Evolutionary conservation across 2,113 vertebrate genomes (phyloP), one percentile per base, ranked within the genome.

Genomic region (Ictidomys tridecemlineatus): DNA sequence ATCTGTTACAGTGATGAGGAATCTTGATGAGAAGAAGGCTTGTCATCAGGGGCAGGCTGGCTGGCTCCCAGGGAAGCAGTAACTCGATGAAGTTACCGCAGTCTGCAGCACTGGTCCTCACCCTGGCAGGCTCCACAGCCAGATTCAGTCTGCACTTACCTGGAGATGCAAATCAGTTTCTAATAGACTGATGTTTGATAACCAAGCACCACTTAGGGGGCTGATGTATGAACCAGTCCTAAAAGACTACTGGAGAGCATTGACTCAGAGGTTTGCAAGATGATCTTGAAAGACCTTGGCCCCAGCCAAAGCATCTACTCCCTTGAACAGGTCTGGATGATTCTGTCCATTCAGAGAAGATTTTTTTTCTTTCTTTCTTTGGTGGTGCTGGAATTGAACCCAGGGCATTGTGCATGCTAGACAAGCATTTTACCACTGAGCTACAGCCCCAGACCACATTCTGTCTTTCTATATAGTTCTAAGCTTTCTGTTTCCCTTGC

Each of bases 11-110:
- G 26, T 45, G 2, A 4, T 42, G 67, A 74, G 72, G 79, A 78
- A 51, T 22, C 14, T 51, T 48, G n/a, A 63, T 37, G n/a, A 74
- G 69, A 74, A 63, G 28, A 30, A 85, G 20, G 16, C 39, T 70
- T 70, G 56, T 76, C 74, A 26, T 48, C 84, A 65, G 67, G 77
- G 48, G 32, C 34, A 79, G 78, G 63, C 39, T 84, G 95, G 70
- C 39, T 17, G 7, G 30, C 69, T 89, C 14, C 86, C 74, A 72
- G n/a, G 51, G 34, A 86, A 76, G 61, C 32, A 8, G 51, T 24
- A 48, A 65, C 70, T 69, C 39, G 34, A 13, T n/a, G 56, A 67
- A 9, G 20, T 61, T 18, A 51, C 34, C 5, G 0, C 22, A 53
- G 79, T 48, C 65, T 17, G 30, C 34, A 74, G 8, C 26, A 5